Percentiles rank a stretch among this genome's conserved stretches.
phyloP scores from a whole-genome alignment of 2,797 vertebrate species.

The Rallus crepitans region DNA sequence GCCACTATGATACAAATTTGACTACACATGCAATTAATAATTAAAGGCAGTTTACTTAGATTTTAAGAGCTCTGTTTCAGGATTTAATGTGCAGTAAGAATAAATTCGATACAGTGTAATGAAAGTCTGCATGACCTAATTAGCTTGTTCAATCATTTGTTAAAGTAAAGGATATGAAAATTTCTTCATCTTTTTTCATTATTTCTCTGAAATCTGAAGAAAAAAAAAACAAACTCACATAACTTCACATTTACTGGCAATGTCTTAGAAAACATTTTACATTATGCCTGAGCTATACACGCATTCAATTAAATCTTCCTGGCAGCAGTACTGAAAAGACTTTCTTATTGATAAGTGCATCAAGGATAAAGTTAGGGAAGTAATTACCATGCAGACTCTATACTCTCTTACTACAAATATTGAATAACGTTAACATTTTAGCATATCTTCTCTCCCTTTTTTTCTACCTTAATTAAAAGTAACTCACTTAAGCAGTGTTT shows the following conservation, averaged over 20 bases:
- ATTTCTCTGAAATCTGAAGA: slow-evolving; percentile 27
- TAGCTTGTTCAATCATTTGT: slow-evolving; percentile 32
- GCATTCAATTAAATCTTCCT: slow-evolving; percentile 60
- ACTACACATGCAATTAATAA: neutral
- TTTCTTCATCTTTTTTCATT: neutral
- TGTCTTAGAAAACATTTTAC: slow-evolving; percentile 44
- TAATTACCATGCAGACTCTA: slow-evolving; percentile 43
- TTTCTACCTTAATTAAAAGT: slow-evolving; percentile 53
- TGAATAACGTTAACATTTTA: slow-evolving; percentile 56
- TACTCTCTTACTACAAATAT: slow-evolving; percentile 29
- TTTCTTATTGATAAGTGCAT: slow-evolving; percentile 52
- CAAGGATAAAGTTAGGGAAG: slow-evolving; percentile 42
- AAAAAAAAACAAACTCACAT: neutral
- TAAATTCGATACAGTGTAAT: neutral
- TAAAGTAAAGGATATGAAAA: slow-evolving; percentile 43
- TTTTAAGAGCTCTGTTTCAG: neutral
- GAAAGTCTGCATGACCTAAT: slow-evolving; percentile 40
- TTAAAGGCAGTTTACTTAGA: neutral
- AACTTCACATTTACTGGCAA: slow-evolving; percentile 36
- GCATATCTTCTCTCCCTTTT: neutral
- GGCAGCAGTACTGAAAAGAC: slow-evolving; percentile 35
- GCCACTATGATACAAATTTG: neutral
- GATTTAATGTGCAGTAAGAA: neutral
- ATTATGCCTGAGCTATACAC: slow-evolving; percentile 26
- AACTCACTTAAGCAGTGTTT: slow-evolving; percentile 45